phyloP scores from a whole-genome alignment of 2,797 vertebrate genomes.

The Chelon labrosus region DNA sequence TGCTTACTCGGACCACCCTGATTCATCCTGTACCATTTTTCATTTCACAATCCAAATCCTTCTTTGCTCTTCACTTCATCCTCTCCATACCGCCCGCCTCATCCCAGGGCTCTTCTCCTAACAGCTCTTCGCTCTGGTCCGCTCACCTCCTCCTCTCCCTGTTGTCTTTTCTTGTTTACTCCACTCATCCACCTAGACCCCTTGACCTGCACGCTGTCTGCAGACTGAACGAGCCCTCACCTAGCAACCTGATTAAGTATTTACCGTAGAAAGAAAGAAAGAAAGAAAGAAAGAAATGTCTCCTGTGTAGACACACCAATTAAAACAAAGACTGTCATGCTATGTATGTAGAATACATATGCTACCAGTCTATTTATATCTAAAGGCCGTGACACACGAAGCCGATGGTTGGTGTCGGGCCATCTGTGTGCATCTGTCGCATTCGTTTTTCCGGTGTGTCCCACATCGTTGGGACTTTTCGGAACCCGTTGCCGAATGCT shows the following conservation, averaged over 20 bases:
- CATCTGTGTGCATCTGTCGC: too few relatives aligned
- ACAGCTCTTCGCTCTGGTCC: conserved; percentile 16
- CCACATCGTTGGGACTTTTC: too few relatives aligned
- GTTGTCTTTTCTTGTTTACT: conserved; percentile 50
- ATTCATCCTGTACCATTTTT: conserved; percentile 39
- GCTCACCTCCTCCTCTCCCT: conserved; percentile 34
- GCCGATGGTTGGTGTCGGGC: too few relatives aligned
- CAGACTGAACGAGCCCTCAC: conserved; percentile 36
- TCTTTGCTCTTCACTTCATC: conserved; percentile 52
- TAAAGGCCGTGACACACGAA: too few relatives aligned
- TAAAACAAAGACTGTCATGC: too few relatives aligned
- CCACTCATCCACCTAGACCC: conserved; percentile 33
- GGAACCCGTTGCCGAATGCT: too few relatives aligned
- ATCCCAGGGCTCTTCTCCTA: conserved; percentile 24
- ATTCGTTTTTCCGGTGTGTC: too few relatives aligned
- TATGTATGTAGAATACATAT: too few relatives aligned
- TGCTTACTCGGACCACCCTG: conserved; percentile 33
- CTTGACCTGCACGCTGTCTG: conserved; percentile 39
- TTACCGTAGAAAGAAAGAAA: neutral
- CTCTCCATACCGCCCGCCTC: conserved; percentile 43
- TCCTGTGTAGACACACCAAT: too few relatives aligned
- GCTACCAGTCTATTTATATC: too few relatives aligned
- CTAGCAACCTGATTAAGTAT: conserved; percentile 18
- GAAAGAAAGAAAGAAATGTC: neutral
- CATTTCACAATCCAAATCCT: conserved; percentile 49